Conservation (phyloP, 2,888 invertebrate species). For the Drosophila multiciliata region DNA sequence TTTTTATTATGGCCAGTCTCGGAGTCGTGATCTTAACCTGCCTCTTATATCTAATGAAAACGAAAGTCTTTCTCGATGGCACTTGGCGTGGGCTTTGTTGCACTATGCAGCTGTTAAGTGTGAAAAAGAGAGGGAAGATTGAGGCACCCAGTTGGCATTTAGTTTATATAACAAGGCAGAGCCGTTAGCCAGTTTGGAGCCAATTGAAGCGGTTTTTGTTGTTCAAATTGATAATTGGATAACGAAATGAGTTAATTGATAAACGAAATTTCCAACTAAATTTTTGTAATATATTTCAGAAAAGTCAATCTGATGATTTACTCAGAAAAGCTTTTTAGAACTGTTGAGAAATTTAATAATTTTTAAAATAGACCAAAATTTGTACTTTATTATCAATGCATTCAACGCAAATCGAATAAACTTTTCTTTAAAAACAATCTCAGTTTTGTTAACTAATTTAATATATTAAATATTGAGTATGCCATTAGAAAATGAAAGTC, state of each 20-base stretch:
- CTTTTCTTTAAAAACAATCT: no score
- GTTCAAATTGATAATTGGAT: constrained; percentile 54
- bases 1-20: constrained; percentile 17
- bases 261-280: not conserved
- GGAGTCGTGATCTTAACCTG: constrained; percentile 16
- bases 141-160: constrained; percentile 1
- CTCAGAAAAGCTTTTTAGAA: not conserved
- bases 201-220: constrained; percentile 39
- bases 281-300: not conserved
- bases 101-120: constrained; percentile 6
- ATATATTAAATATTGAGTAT: not conserved
- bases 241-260: constrained; percentile 47
- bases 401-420: no score
- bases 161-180: constrained; percentile 31
- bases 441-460: not conserved
- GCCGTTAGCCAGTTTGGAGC: constrained; percentile 34
- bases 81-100: constrained; percentile 42
- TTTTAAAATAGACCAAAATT: no score
- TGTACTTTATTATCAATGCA: no score
- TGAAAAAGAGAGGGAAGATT: constrained; percentile 1
- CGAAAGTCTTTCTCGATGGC: constrained; percentile 69
- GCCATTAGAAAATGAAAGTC: not conserved
- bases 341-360: no score
- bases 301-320: not conserved
- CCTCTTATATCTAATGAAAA: constrained; percentile 46